Evolutionary conservation across 2,113 vertebrate genomes (phyloP).

Genomic region (Neolamprologus brichardi): DNA sequence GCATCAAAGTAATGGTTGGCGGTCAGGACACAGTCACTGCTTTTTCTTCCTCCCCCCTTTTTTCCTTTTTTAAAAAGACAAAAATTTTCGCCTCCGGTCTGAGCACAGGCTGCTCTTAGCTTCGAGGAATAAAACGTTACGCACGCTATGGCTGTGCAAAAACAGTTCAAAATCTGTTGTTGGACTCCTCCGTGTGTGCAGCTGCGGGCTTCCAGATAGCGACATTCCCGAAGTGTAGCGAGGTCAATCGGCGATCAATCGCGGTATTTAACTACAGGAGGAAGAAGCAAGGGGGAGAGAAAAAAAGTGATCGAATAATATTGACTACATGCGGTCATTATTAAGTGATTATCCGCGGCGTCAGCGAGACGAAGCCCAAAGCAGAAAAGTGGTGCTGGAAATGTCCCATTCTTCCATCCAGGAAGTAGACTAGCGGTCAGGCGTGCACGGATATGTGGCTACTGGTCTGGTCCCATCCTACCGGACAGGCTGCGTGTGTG

Average conservation of each 20-base stretch:
- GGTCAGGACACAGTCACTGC: constrained; percentile 10
- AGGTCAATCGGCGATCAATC: constrained; percentile 55
- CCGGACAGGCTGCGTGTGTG: constrained; percentile 46
- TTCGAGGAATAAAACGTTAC: constrained; percentile 47
- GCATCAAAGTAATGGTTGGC: constrained; percentile 43
- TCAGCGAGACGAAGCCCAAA: constrained; percentile 56
- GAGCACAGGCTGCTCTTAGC: constrained; percentile 25
- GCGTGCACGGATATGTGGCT: constrained; percentile 49
- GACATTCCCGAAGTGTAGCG: constrained; percentile 65
- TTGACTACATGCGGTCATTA: constrained; percentile 63
- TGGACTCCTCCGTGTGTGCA: constrained; percentile 61
- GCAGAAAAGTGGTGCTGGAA: constrained; percentile 70
- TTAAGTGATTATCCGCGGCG: constrained; percentile 67
- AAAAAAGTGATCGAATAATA: constrained; percentile 39
- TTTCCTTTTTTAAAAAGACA: background rate
- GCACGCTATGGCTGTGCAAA: constrained; percentile 36
- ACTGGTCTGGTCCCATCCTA: constrained; percentile 51
- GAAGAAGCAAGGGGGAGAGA: background rate
- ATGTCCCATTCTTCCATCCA: constrained; percentile 85
- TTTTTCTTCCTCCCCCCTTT: background rate
- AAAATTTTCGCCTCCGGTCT: constrained; percentile 42
- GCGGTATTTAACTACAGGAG: constrained; percentile 42
- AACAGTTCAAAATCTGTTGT: constrained; percentile 44
- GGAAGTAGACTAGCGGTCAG: constrained; percentile 80
- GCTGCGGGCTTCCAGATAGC: constrained; percentile 61